Base-by-base conservation (phyloP, 2,797 vertebrate species). In the Lemur catta region DNA sequence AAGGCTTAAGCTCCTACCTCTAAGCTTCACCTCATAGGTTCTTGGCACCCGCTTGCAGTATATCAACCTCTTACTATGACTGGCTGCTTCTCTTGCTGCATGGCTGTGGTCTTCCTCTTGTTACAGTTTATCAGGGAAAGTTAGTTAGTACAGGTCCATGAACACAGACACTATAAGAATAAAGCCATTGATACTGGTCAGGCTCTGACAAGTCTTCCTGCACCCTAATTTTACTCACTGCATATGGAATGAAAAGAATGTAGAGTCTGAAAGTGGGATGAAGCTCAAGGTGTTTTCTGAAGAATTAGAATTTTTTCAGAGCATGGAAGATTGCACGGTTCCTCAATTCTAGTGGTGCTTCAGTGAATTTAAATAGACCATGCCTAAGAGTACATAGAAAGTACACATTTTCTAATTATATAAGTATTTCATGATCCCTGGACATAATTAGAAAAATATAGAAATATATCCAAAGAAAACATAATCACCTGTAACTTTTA, bases 241-340 rank as follows among this genome's bases (percentile, higher is more conserved):
- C 28, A 18, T 59, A 46, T 1, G 2, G 9, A 61, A 13, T 35
- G 6, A 76, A 57, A 63, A 82, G 35, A 28, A 67, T 30, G 3
- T 28, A 57, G 18, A 24, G 1, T 17, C 38, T 59, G 17, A 55
- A 46, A 87, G 52, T 8, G 6, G 2, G 35, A 18, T 61, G 24
- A 88, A 41, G 4, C 22, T 35, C 57, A 41, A n/a, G 30, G 3
- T 61, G 6, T 30, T 80, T 94, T 72, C 65, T 24, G 67, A 84
- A 15, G 8, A 43, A 85, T 0, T 18, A n/a, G 14, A 46, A 35
- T 91, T 76, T 59, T 67, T 18, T 55, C 48, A 82, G 26, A 28
- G 3, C 2, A 0, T 24, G 3, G 9, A 59, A 63, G 24, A 76
- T 0, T 50, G 4, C 20, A 38, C 1, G 15, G 18, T n/a, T 84